These are phyloP conservation scores for Marronus borbonicus DNA, from an alignment of 2,888 invertebrate species.

Conservation along the genomic window DNA sequence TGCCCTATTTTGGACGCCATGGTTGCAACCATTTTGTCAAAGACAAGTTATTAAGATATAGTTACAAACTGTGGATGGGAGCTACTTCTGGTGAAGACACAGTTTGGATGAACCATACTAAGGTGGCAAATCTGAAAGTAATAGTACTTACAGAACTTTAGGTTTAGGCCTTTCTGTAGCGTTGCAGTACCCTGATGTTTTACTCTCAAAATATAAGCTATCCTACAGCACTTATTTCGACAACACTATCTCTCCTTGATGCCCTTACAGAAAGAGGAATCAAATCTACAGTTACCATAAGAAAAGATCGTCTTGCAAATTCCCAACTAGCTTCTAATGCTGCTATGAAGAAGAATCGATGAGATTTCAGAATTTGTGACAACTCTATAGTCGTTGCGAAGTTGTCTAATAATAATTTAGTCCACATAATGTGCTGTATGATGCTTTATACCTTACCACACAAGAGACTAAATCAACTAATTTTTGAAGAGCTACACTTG, in stretches of 20 bases:
- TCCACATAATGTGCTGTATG: background rate
- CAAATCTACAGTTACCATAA: background rate
- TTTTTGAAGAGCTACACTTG: background rate
- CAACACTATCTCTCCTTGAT: background rate
- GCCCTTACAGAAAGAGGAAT: background rate
- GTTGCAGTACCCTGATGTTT: conserved; percentile 1
- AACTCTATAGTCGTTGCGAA: background rate
- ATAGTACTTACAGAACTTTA: background rate
- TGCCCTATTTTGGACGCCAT: background rate
- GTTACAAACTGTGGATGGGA: background rate
- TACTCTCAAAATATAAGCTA: background rate
- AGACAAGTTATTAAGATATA: background rate
- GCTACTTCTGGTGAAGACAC: background rate
- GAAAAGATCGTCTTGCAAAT: background rate
- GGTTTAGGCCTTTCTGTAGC: background rate
- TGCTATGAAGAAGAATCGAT: background rate
- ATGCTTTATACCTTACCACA: background rate
- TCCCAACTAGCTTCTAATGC: background rate
- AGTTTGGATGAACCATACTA: background rate
- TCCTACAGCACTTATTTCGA: background rate
- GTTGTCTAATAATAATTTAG: background rate
- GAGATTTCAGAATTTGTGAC: background rate
- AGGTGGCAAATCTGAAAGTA: background rate
- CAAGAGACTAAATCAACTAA: background rate
- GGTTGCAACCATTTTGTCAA: no score